Evolutionary conservation across 37 sponge, comb jelly and placozoan species (phyloP).

Genomic region (Halichondria panicea): DNA sequence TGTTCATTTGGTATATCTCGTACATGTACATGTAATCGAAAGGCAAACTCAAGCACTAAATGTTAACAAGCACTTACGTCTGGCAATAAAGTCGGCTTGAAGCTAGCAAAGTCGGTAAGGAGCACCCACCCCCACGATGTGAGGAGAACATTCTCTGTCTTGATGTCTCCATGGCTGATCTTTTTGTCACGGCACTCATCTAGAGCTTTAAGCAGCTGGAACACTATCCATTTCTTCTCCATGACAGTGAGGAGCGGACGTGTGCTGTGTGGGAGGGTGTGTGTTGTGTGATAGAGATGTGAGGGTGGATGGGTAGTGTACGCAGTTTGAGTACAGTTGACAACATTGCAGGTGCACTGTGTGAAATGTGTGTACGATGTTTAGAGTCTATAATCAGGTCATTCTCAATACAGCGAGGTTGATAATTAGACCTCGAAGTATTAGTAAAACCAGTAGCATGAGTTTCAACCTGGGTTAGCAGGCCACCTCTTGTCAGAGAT

Average conservation of each 20-base stretch:
- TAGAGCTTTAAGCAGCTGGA: conserved; percentile 87
- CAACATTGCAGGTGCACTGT: too few species aligned
- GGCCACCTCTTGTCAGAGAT: too few species aligned
- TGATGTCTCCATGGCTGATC: conserved; percentile 94
- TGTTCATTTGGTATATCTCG: too few species aligned
- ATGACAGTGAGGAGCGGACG: conserved; percentile 82
- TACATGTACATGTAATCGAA: too few species aligned
- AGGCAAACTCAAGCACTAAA: not conserved
- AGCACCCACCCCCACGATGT: conserved; percentile 96
- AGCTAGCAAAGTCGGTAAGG: conserved; percentile 94
- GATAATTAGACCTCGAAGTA: too few species aligned
- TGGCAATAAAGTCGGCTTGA: conserved; percentile 88
- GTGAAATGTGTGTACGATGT: too few species aligned
- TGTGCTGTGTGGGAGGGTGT: conserved; percentile 32
- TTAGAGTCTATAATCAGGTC: too few species aligned
- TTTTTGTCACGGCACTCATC: conserved; percentile 77
- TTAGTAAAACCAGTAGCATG: too few species aligned
- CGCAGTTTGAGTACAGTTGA: too few species aligned
- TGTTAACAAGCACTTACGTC: conserved; percentile 46
- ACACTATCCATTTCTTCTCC: conserved; percentile 97
- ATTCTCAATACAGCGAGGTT: too few species aligned
- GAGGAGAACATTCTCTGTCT: conserved; percentile 95
- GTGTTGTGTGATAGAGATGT: not conserved
- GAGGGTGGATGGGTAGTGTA: too few species aligned
- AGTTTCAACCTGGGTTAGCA: too few species aligned